These are phyloP conservation scores for Rhinolophus ferrumequinum DNA, from an alignment of 2,113 vertebrate species.

Conservation along the genomic window DNA sequence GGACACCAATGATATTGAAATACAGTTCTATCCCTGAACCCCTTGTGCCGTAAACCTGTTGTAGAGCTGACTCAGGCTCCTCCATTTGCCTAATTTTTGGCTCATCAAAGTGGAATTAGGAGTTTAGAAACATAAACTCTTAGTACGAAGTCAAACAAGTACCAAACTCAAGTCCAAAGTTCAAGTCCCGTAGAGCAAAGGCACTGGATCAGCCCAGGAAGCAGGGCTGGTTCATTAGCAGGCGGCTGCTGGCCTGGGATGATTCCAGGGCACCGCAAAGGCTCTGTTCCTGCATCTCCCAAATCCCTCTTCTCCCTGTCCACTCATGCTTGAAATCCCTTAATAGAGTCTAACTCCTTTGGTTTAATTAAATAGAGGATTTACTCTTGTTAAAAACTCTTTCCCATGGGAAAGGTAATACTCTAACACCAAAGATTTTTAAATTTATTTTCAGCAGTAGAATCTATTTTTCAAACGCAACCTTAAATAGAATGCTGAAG, in stretches of 20 bases:
- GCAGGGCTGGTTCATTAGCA: not conserved
- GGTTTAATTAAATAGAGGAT: conserved; percentile 74
- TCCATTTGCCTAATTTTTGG: not conserved
- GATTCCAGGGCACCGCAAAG: not conserved
- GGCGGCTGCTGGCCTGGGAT: not conserved
- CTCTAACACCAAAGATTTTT: conserved; percentile 56
- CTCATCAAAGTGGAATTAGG: not conserved
- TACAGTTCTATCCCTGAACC: not conserved
- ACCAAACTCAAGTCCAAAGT: not conserved
- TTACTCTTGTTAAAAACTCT: conserved; percentile 72
- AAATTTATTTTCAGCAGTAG: conserved; percentile 59
- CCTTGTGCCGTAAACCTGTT: not conserved
- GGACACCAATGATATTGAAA: conserved; percentile 4
- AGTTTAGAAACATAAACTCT: not conserved
- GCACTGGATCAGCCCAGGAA: not conserved
- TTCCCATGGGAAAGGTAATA: conserved; percentile 62
- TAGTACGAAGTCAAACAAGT: not conserved
- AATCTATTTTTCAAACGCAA: conserved; percentile 41
- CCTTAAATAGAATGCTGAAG: conserved; percentile 25
- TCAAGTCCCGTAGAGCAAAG: not conserved
- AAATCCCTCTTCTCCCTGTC: conserved; percentile 10
- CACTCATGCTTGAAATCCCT: conserved; percentile 60
- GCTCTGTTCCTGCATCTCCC: not conserved
- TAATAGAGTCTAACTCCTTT: conserved; percentile 59
- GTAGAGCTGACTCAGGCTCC: not conserved